These are phyloP conservation scores for Sternotherus odoratus DNA, from an alignment of 2,797 vertebrate genomes.

Conservation along the genomic window DNA sequence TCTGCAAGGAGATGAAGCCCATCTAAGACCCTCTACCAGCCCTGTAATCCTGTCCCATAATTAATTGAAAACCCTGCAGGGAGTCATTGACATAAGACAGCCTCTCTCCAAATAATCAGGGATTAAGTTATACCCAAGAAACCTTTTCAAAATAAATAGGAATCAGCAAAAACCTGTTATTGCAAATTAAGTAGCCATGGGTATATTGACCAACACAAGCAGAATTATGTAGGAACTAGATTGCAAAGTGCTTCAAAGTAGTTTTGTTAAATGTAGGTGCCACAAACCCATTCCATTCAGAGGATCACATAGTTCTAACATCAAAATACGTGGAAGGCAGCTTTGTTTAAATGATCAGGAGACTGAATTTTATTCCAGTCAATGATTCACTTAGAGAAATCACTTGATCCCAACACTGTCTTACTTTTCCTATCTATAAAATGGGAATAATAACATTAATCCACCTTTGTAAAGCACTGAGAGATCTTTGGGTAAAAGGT, in stretches of 20 bases:
- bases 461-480: neutral
- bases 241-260: rapidly evolving
- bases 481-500: neutral
- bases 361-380: neutral
- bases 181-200: slow-evolving; percentile 10
- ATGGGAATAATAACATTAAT: neutral
- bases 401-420: rapidly evolving
- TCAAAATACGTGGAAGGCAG: neutral
- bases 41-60: slow-evolving; percentile 28
- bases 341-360: neutral
- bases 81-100: neutral
- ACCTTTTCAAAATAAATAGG: slow-evolving; percentile 53
- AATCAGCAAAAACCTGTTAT: slow-evolving; percentile 33
- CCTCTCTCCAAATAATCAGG: slow-evolving; percentile 29
- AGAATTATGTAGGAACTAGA: neutral
- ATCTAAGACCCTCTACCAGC: neutral
- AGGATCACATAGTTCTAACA: neutral
- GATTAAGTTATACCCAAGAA: slow-evolving; percentile 48
- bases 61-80: slow-evolving; percentile 34
- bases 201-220: slow-evolving; percentile 23
- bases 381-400: neutral
- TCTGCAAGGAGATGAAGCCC: neutral
- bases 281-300: neutral
- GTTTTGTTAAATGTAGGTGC: neutral
- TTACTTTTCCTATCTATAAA: neutral